These are phyloP conservation scores for Ia io DNA, from an alignment of 2,113 vertebrate genomes.

Conservation along the genomic window DNA sequence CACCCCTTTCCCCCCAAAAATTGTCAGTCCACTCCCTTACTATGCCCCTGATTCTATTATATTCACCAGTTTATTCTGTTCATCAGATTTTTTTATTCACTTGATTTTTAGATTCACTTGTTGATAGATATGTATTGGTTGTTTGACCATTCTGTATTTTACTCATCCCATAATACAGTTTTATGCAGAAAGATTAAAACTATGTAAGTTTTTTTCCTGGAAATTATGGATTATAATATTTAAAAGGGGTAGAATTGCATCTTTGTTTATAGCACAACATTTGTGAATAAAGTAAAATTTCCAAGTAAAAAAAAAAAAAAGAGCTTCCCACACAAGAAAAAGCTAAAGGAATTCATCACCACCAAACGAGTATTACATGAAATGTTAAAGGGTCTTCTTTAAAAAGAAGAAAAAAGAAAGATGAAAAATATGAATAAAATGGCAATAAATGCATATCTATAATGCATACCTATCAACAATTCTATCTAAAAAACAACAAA, in stretches of 20 bases:
- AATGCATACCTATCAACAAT: background rate
- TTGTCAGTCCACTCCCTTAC: too few species aligned
- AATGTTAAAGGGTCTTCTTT: background rate
- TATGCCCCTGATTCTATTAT: too few species aligned
- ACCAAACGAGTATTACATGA: background rate
- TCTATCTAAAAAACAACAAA: background rate
- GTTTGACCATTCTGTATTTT: background rate
- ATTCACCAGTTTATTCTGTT: too few species aligned
- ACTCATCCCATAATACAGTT: background rate
- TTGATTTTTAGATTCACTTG: too few species aligned
- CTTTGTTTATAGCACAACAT: conserved; percentile 63
- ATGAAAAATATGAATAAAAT: background rate
- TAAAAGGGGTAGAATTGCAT: background rate
- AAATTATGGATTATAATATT: background rate
- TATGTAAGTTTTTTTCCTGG: conserved; percentile 40
- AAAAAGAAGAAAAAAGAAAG: background rate
- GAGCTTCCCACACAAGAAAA: background rate
- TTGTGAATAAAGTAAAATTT: conserved; percentile 81
- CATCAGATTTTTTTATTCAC: too few species aligned
- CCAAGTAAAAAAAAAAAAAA: conserved; percentile 37
- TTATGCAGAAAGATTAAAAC: conserved; percentile 48
- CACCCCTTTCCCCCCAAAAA: too few species aligned
- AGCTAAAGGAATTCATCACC: background rate
- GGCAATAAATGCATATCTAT: background rate
- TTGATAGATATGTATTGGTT: too few species aligned